A percentile compares a stretch with the other conserved stretches of the same genome.
Evolutionary conservation across 2,113 vertebrate species (phyloP).

Genomic region (Ageneiosus marmoratus): DNA sequence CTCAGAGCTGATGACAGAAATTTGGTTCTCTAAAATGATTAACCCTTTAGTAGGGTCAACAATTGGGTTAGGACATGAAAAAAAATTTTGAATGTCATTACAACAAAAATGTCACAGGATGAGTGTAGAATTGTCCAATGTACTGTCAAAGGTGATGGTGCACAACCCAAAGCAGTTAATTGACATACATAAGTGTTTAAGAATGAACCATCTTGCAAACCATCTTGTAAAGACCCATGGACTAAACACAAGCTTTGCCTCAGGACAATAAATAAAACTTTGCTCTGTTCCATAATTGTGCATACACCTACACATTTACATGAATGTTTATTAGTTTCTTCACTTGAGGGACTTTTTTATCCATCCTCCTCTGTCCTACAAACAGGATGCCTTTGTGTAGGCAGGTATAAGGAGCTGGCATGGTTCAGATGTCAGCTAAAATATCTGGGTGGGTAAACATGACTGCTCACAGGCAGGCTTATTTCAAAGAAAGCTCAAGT

Average conservation of each 20-base stretch:
- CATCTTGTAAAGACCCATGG: background rate
- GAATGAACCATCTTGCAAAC: background rate
- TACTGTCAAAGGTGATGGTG: background rate
- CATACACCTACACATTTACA: slow-evolving; percentile 27
- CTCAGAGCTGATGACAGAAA: background rate
- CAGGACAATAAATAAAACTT: background rate
- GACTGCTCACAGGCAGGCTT: slow-evolving; percentile 6
- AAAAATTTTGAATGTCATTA: background rate
- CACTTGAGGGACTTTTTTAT: slow-evolving; percentile 17
- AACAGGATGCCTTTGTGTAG: slow-evolving; percentile 48
- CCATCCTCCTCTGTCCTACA: slow-evolving; percentile 19
- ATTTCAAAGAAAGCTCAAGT: slow-evolving; percentile 48
- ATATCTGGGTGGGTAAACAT: slow-evolving; percentile 51
- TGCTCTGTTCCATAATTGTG: background rate
- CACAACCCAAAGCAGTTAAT: background rate
- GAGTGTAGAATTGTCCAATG: background rate
- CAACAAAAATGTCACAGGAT: background rate
- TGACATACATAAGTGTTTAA: background rate
- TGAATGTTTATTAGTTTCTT: slow-evolving; percentile 48
- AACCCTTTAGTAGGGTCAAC: background rate
- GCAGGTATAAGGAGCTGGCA: slow-evolving; percentile 34
- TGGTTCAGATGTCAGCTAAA: slow-evolving; percentile 51
- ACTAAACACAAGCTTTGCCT: slow-evolving; percentile 5
- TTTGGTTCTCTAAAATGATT: background rate
- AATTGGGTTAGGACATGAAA: background rate